Conservation (phyloP, 2,113 vertebrate species). For the Cepphus grylle region DNA sequence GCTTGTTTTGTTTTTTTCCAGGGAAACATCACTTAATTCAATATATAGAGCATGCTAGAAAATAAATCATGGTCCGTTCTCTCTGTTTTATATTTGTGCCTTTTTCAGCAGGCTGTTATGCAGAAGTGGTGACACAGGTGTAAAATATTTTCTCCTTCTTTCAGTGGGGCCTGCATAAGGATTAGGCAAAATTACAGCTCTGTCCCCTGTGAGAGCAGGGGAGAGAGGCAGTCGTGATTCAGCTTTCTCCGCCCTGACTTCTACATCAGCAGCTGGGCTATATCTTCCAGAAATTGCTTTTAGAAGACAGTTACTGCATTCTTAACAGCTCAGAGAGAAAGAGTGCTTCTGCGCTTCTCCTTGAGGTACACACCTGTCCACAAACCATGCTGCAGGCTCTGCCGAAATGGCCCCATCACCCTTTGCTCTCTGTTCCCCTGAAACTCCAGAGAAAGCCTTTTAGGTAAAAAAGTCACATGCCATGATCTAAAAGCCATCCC, state of each 20-base stretch:
- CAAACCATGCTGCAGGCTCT: not conserved
- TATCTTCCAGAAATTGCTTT: not conserved
- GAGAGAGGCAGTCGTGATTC: not conserved
- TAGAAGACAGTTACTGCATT: not conserved
- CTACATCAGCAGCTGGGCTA: not conserved
- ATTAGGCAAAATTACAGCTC: not conserved
- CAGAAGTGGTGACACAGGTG: not conserved
- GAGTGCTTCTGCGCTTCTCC: not conserved
- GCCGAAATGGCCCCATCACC: not conserved
- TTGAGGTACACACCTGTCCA: rapidly evolving
- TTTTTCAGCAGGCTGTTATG: not conserved
- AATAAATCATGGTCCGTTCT: not conserved
- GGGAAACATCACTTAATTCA: not conserved
- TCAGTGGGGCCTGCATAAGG: not conserved
- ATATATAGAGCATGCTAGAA: not conserved
- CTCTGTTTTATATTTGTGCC: not conserved
- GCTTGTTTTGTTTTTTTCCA: not conserved
- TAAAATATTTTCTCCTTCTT: not conserved
- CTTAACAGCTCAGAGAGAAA: not conserved
- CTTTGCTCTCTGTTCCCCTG: not conserved
- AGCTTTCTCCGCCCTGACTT: not conserved
- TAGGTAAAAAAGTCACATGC: not conserved
- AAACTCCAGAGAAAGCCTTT: not conserved
- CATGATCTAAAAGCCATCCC: not conserved
- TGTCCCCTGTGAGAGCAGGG: not conserved